Percentiles rank a stretch among this genome's conserved stretches.
phyloP scores from a whole-genome alignment of 2,888 invertebrate genomes.

The Hypomecis punctinalis region DNA sequence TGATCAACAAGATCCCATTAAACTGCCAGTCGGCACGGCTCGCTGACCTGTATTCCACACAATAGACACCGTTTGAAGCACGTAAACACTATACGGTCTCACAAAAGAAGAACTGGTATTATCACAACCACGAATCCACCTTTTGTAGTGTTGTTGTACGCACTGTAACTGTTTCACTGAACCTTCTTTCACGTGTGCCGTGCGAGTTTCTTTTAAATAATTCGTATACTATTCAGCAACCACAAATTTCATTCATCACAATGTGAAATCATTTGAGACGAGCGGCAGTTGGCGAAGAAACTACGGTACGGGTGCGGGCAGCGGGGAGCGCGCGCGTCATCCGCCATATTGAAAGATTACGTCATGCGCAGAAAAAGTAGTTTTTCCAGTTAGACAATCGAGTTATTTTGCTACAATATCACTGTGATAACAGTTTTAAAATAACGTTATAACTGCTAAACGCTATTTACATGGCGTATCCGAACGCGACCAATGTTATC shows the following conservation, averaged over 20 bases:
- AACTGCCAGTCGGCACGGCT: conserved; percentile 68
- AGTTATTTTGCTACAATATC: conserved; percentile 3
- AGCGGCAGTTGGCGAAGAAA: conserved; percentile 71
- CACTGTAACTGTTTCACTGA: conserved; percentile 70
- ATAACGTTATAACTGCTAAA: too few species aligned
- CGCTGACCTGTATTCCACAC: conserved; percentile 63
- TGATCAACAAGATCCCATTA: conserved; percentile 83
- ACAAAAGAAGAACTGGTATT: conserved; percentile 79
- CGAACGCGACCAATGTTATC: neutral
- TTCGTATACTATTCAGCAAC: conserved; percentile 64
- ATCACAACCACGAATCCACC: conserved; percentile 77
- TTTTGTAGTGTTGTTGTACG: conserved; percentile 67
- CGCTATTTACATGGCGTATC: too few species aligned
- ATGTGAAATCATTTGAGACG: conserved; percentile 75
- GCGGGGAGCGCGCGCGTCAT: conserved; percentile 78
- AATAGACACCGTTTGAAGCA: conserved; percentile 64
- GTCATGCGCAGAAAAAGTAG: conserved; percentile 59
- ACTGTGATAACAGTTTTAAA: too few species aligned
- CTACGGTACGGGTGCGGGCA: conserved; percentile 58
- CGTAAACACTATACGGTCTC: conserved; percentile 79
- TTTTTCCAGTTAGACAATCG: neutral
- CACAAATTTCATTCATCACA: conserved; percentile 79
- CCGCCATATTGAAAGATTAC: conserved; percentile 82
- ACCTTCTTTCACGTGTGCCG: conserved; percentile 59
- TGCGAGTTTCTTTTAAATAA: conserved; percentile 63